Evolutionary conservation across 2,113 vertebrate genomes (phyloP).

Genomic region (Osmerus mordax): DNA sequence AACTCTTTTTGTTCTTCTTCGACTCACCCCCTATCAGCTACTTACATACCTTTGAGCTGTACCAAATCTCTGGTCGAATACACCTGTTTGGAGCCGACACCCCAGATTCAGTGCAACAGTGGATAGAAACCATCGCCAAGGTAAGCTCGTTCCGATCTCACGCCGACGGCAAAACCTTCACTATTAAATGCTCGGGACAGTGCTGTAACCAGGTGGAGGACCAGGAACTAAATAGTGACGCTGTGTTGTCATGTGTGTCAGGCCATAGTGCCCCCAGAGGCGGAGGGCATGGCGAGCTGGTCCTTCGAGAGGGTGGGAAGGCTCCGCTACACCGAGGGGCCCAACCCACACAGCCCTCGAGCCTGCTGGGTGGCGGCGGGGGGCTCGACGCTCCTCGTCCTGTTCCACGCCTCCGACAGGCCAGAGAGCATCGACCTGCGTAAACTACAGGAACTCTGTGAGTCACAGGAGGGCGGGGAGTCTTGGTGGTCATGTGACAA

Average conservation of each 20-base stretch:
- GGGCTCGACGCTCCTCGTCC: conserved; percentile 54
- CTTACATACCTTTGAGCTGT: conserved; percentile 76
- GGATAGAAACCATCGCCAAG: conserved; percentile 78
- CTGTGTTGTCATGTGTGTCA: conserved; percentile 31
- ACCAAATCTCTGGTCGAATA: conserved; percentile 72
- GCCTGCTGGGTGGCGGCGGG: conserved; percentile 77
- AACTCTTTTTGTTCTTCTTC: neutral
- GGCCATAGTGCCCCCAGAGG: conserved; percentile 63
- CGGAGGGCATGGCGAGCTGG: conserved; percentile 63
- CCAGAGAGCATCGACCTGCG: conserved; percentile 73
- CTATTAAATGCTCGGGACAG: neutral
- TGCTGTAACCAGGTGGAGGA: too few species aligned
- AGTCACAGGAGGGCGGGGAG: conserved; percentile 31
- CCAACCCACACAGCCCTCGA: conserved; percentile 63
- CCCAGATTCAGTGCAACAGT: conserved; percentile 60
- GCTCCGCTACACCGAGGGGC: conserved; percentile 73
- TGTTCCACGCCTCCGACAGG: conserved; percentile 47
- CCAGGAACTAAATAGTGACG: neutral
- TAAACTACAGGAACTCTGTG: conserved; percentile 80
- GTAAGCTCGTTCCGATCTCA: conserved; percentile 42
- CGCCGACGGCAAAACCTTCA: neutral
- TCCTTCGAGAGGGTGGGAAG: conserved; percentile 76
- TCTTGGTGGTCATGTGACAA: neutral
- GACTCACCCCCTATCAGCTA: conserved; percentile 55
- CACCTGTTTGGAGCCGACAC: conserved; percentile 79